These are phyloP conservation scores for Cepaea hortensis DNA, from an alignment of 2,888 invertebrate species.

Conservation along the genomic window DNA sequence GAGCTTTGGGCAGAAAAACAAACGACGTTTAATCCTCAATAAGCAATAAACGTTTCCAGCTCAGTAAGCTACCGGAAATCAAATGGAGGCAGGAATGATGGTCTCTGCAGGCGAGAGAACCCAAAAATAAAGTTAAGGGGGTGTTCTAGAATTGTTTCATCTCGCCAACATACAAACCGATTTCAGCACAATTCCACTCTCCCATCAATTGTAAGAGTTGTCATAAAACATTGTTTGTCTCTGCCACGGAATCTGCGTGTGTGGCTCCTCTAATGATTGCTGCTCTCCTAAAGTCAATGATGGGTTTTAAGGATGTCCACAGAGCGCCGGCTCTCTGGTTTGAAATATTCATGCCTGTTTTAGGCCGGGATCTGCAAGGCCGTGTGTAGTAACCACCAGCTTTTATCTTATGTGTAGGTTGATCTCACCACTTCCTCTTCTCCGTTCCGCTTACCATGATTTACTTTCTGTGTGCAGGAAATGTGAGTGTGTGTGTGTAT, in stretches of 20 bases:
- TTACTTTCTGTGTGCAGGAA: not conserved
- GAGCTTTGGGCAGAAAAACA: constrained; percentile 37
- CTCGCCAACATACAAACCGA: constrained; percentile 25
- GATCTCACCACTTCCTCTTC: too few relatives aligned
- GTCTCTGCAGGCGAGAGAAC: not conserved
- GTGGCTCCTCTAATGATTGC: constrained; percentile 27
- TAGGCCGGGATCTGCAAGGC: too few relatives aligned
- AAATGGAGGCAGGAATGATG: constrained; percentile 5
- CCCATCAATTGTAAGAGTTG: constrained; percentile 33
- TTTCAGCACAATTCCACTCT: constrained; percentile 37
- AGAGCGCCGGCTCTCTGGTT: not conserved
- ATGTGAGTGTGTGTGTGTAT: not conserved
- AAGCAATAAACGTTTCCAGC: constrained; percentile 33
- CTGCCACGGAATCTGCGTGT: constrained; percentile 32
- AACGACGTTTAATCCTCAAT: constrained; percentile 44
- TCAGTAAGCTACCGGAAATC: constrained; percentile 6
- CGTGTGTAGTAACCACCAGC: too few relatives aligned
- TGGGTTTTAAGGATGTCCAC: not conserved
- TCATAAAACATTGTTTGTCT: constrained; percentile 39
- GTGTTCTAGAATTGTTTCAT: not conserved
- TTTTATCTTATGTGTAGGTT: too few relatives aligned
- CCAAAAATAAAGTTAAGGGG: too few relatives aligned
- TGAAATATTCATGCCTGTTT: not conserved
- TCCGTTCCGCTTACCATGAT: too few relatives aligned
- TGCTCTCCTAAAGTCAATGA: not conserved